Evolutionary conservation across 2,113 vertebrate species (phyloP).

Genomic region (Calidris pygmaea): DNA sequence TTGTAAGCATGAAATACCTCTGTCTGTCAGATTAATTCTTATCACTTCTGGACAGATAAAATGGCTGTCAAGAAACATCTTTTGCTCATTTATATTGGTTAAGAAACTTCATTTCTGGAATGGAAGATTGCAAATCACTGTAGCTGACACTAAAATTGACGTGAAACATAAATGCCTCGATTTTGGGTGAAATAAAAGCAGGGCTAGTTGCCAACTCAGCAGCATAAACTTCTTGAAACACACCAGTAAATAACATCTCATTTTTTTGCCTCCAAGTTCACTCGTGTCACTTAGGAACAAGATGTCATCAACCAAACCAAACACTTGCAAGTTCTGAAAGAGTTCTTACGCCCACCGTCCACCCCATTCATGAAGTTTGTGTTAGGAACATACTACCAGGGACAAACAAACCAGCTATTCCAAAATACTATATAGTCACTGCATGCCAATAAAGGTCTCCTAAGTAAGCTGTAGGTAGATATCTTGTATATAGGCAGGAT

Average conservation of each 20-base stretch:
- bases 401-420: not conserved
- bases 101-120: not conserved
- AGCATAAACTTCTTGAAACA: not conserved
- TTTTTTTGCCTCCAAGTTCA: not conserved
- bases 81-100: not conserved
- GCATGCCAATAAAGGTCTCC: not conserved
- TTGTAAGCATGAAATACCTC: not conserved
- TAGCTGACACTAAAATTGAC: not conserved
- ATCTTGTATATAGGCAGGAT: not conserved
- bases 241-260: not conserved
- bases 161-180: not conserved
- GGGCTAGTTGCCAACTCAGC: not conserved
- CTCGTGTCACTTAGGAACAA: not conserved
- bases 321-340: not conserved
- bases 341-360: not conserved
- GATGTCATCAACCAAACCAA: not conserved
- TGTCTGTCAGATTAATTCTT: not conserved
- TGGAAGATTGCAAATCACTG: not conserved
- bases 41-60: not conserved
- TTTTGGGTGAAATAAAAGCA: not conserved
- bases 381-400: not conserved
- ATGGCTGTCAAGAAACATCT: not conserved
- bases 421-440: not conserved
- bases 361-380: not conserved
- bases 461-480: not conserved